Base-by-base conservation (phyloP, 2,888 invertebrate species). In the Drosophila niveifrons region DNA sequence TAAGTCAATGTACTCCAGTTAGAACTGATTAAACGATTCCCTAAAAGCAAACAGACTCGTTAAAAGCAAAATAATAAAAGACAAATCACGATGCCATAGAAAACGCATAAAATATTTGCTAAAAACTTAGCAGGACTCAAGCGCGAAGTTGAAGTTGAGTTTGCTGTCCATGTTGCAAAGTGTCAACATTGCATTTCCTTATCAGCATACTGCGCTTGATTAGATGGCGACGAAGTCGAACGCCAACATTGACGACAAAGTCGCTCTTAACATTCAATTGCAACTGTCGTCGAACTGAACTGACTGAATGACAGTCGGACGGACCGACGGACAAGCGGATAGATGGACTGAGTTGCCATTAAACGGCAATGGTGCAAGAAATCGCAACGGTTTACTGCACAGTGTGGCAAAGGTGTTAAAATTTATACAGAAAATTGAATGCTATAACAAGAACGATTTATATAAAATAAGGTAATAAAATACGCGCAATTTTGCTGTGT, bases 301-400 rank as follows among this genome's bases (percentile, higher is more conserved):
- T 36, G 66, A 55, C 50, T 48, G 44, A 51, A 31, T 50, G 64
- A 65, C 66, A 51, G 41, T 6, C 28, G 18, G 29, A 56, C 39
- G n/a, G 29, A 56, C 39, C 29, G 56, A 57, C 39, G 23, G 56
- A 57, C 52, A 36, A 34, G 51, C 17, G 9, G 68, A 57, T 39
- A 43, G 58, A 34, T 34, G 4, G 55, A 53, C 34, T 23, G 57
- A 36, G 39, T 50, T 67, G 73, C 68, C 87, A 80, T 82, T 73
- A 72, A 78, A 63, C 75, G 74, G 78, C 78, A 86, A 85, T 90
- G 90, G 74, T 66, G 88, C 75, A 81, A 66, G 64, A 79, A 84
- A 88, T 72, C 59, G 72, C 69, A 75, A 64, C 65, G 50, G 48
- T 57, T 53, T 53, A 48, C 3, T 1, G 71, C 65, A 80, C 80